These are phyloP conservation scores for Hermaeophaga mercurialis DNA, from an alignment of 2,888 invertebrate genomes.

Conservation along the genomic window DNA sequence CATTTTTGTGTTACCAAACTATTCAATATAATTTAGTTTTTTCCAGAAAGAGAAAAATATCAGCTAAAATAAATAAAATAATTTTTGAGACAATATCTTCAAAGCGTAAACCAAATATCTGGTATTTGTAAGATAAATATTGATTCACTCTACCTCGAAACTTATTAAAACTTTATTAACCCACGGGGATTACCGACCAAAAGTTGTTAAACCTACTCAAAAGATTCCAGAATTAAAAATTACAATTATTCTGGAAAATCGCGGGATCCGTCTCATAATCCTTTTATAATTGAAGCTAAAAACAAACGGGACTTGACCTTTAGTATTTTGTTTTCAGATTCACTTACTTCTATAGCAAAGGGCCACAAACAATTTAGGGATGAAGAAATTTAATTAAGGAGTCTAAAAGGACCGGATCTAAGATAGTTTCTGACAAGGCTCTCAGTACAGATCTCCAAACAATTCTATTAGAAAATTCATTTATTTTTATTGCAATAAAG, in stretches of 20 bases:
- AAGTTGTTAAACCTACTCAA: background rate
- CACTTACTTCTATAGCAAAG: conserved; percentile 33
- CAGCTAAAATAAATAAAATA: no score
- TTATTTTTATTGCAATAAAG: no score
- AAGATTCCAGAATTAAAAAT: background rate
- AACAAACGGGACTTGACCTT: conserved; percentile 13
- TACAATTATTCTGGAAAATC: background rate
- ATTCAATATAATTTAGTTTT: no score
- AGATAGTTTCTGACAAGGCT: background rate
- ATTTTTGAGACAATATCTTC: no score
- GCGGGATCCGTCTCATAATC: no score
- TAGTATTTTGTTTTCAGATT: conserved; percentile 32
- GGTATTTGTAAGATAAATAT: no score
- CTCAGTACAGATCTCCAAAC: no score
- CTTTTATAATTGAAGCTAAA: conserved; percentile 10
- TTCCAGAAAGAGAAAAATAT: no score
- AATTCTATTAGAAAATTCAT: no score
- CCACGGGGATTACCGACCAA: background rate
- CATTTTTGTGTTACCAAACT: no score
- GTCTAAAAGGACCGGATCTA: background rate
- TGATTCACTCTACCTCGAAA: no score
- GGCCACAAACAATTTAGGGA: conserved; percentile 29
- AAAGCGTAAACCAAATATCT: no score
- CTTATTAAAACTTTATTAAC: background rate
- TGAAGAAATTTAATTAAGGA: conserved; percentile 32